These are phyloP conservation scores for Chalcosyrphus nemorum DNA, from an alignment of 2,888 invertebrate species.

Conservation along the genomic window DNA sequence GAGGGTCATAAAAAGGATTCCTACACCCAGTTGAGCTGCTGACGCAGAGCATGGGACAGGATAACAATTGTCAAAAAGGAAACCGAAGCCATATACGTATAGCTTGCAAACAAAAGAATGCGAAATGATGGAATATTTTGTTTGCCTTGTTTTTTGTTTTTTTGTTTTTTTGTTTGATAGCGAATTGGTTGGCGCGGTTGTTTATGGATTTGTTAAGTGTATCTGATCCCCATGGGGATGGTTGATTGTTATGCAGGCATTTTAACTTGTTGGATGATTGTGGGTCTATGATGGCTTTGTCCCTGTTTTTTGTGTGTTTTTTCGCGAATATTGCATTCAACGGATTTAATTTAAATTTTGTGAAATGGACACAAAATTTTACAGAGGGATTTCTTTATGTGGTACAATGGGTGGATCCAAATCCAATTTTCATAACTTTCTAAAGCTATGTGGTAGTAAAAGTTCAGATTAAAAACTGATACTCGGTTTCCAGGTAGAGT, in stretches of 20 bases:
- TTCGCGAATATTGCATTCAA: neutral
- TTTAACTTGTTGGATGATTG: neutral
- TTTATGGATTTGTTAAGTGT: constrained; percentile 56
- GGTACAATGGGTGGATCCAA: too few species aligned
- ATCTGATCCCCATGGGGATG: constrained; percentile 17
- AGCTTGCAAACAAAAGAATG: constrained; percentile 41
- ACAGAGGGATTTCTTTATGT: neutral
- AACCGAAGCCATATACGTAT: constrained; percentile 31
- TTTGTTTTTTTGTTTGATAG: constrained; percentile 29
- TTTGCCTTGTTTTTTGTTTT: neutral
- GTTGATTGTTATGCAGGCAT: neutral
- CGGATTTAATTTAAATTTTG: neutral
- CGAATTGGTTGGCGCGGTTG: constrained; percentile 31
- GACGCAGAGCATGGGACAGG: constrained; percentile 10
- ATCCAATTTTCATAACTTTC: too few species aligned
- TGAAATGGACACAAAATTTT: neutral
- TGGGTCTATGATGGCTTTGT: neutral
- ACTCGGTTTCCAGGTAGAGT: too few species aligned
- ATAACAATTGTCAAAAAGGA: constrained; percentile 51
- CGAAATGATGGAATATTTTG: constrained; percentile 31
- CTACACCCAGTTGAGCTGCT: constrained; percentile 10
- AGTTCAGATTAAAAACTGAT: too few species aligned
- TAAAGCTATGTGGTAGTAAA: too few species aligned
- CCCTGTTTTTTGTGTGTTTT: neutral
- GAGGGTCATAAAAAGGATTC: constrained; percentile 51